These are phyloP conservation scores for Nineta flava DNA, from an alignment of 2,888 invertebrate species.

Conservation along the genomic window DNA sequence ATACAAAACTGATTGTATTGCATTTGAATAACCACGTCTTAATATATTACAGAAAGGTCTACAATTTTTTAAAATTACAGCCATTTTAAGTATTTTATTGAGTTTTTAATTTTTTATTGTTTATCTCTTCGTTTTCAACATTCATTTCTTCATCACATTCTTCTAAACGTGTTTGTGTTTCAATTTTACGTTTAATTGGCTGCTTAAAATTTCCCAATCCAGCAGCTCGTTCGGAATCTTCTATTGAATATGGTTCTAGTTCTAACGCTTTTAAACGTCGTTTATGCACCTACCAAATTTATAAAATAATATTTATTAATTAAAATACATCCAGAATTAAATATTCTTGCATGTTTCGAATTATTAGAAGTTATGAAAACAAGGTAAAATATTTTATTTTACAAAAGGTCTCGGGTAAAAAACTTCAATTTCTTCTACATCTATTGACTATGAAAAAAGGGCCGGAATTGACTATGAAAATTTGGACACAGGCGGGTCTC, in stretches of 20 bases:
- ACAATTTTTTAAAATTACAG: background rate
- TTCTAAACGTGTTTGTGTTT: conserved; percentile 39
- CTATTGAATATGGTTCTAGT: conserved; percentile 72
- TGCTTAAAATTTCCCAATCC: conserved; percentile 65
- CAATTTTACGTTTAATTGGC: conserved; percentile 56
- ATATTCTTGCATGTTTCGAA: no score
- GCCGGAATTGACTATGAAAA: no score
- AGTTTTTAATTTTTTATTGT: conserved; percentile 6
- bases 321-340: no score
- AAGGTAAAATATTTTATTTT: no score
- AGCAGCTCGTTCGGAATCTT: conserved; percentile 84
- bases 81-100: conserved; percentile 2
- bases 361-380: no score
- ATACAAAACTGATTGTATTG: conserved; percentile 39
- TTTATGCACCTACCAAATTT: conserved; percentile 50
- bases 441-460: no score
- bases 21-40: background rate
- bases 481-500: no score
- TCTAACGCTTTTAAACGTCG: conserved; percentile 77
- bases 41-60: no score
- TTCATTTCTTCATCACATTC: conserved; percentile 7
- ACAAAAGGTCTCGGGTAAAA: no score
- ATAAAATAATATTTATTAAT: background rate
- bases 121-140: conserved; percentile 3
- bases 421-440: no score